Percentiles rank a stretch among this genome's conserved stretches.
Conservation (phyloP, 1,140 invertebrate genomes). For the Phenacoccus solenopsis region DNA sequence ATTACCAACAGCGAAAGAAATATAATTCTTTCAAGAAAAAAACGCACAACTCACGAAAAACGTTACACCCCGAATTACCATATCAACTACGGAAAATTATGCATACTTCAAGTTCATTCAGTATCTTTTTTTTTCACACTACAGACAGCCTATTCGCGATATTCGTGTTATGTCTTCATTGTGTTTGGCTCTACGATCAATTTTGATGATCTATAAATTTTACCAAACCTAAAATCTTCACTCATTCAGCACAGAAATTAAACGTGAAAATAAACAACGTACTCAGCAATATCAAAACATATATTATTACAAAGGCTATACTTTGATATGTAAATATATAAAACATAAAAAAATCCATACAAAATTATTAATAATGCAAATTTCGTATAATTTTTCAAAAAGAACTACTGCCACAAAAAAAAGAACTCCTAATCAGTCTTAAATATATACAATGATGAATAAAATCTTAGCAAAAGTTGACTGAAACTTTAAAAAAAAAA, state of each 20-base stretch:
- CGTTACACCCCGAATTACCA: too few species aligned
- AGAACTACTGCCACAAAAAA: not conserved
- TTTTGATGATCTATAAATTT: too few species aligned
- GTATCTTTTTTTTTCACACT: too few species aligned
- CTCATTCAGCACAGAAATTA: not conserved
- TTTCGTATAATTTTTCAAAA: not conserved
- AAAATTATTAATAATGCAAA: constrained; percentile 17
- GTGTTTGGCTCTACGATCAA: too few species aligned
- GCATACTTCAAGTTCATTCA: too few species aligned
- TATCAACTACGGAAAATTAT: too few species aligned
- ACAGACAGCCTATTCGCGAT: too few species aligned
- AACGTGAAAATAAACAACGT: not conserved
- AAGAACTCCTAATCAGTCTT: constrained; percentile 8
- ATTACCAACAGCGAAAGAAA: too few species aligned
- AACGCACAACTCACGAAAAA: too few species aligned
- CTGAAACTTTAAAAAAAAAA: not conserved
- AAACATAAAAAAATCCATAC: constrained; percentile 6
- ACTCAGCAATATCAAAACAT: constrained; percentile 12
- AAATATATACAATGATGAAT: not conserved
- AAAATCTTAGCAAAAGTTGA: not conserved
- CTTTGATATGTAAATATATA: constrained; percentile 12
- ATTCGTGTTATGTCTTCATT: too few species aligned
- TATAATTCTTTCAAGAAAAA: too few species aligned
- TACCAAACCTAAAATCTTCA: too few species aligned
- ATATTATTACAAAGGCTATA: constrained; percentile 16